Conservation (phyloP, 2,797 vertebrate species). For the Sarcophilus harrisii region DNA sequence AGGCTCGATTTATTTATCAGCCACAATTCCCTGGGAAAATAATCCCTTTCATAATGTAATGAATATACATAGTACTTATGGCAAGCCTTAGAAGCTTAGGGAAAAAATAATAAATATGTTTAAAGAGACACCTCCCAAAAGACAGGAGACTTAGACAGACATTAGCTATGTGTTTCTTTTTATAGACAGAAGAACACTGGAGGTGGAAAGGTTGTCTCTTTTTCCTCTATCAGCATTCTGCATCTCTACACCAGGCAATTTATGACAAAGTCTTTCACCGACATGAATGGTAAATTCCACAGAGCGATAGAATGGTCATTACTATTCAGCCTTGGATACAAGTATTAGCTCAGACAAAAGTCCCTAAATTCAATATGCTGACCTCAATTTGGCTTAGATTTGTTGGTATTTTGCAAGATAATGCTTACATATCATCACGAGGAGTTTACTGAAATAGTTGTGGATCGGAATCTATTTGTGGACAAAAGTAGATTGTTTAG, state of each 20-base stretch:
- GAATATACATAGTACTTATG: constrained; percentile 2
- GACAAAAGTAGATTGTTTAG: neutral
- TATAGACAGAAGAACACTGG: neutral
- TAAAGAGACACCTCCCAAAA: neutral
- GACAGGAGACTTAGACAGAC: fast-evolving
- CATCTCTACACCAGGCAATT: neutral
- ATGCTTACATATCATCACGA: constrained; percentile 27
- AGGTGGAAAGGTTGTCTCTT: neutral
- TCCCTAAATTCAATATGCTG: neutral
- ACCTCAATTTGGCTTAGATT: constrained; percentile 15
- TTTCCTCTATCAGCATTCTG: neutral
- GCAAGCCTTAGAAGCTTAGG: neutral
- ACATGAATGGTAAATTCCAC: neutral
- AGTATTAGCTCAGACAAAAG: constrained; percentile 2
- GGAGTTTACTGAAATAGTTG: constrained; percentile 6
- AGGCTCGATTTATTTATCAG: neutral
- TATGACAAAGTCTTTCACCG: neutral
- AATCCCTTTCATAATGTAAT: constrained; percentile 16
- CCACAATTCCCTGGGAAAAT: constrained; percentile 22
- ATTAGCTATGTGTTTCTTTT: neutral
- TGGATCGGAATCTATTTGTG: neutral
- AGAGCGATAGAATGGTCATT: constrained; percentile 7
- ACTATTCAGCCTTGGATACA: constrained; percentile 30
- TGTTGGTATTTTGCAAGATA: neutral
- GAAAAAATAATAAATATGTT: constrained; percentile 5